A percentile compares a stretch with the other conserved stretches of the same genome.
Evolutionary conservation across 2,113 vertebrate species (phyloP).

Genomic region (Gymnorhina tibicen): DNA sequence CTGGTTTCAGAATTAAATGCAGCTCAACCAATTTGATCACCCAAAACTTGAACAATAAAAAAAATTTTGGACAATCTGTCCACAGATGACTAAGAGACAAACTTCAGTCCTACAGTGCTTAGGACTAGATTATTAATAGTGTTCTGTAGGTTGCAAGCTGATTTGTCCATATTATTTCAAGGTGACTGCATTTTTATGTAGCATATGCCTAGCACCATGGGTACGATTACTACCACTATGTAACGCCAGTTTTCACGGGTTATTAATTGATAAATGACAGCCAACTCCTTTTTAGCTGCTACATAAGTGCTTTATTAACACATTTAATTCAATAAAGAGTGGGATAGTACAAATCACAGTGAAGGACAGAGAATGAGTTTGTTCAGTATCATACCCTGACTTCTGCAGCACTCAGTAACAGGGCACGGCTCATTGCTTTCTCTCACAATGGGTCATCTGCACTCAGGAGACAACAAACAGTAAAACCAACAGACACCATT

Average conservation of each 20-base stretch:
- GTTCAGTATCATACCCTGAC: not conserved
- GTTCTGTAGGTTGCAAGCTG: slow-evolving; percentile 48
- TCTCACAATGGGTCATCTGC: not conserved
- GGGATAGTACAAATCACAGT: slow-evolving; percentile 30
- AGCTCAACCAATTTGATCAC: not conserved
- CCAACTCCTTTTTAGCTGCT: slow-evolving; percentile 62
- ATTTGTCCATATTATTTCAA: slow-evolving; percentile 71
- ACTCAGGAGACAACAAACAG: not conserved
- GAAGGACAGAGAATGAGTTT: slow-evolving; percentile 51
- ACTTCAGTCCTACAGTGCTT: not conserved
- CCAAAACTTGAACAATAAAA: not conserved
- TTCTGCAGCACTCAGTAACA: not conserved
- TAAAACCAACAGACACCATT: not conserved
- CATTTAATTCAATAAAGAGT: slow-evolving; percentile 69
- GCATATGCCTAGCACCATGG: slow-evolving; percentile 73
- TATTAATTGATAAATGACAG: slow-evolving; percentile 78
- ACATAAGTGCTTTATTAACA: slow-evolving; percentile 72
- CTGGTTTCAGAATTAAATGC: not conserved
- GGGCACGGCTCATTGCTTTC: not conserved
- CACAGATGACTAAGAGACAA: not conserved
- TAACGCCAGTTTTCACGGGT: slow-evolving; percentile 74
- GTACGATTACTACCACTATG: slow-evolving; percentile 65
- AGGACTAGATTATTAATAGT: not conserved
- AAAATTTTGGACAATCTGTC: not conserved
- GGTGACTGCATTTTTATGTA: slow-evolving; percentile 76